Conservation (phyloP, 2,888 invertebrate species). For the Noctua pronuba region DNA sequence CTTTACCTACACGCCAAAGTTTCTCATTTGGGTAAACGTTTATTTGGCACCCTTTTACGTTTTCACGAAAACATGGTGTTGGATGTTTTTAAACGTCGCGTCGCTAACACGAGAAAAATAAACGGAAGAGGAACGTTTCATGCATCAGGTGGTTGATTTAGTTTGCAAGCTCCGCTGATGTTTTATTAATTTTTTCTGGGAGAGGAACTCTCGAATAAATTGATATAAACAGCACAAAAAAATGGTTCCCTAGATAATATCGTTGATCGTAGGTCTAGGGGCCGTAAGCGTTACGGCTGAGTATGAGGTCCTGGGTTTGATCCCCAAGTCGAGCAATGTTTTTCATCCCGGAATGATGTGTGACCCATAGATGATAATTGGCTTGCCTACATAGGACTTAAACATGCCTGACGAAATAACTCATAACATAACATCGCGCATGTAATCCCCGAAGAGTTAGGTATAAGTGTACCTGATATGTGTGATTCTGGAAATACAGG, state of each 20-base stretch:
- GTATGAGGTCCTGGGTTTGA: not conserved
- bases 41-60: slow-evolving; percentile 38
- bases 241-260: not conserved
- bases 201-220: not conserved
- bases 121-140: not conserved
- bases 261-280: not conserved
- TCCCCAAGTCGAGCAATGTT: not conserved
- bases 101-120: slow-evolving; percentile 28
- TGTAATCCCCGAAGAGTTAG: too few species aligned
- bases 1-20: slow-evolving; percentile 49
- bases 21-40: slow-evolving; percentile 53
- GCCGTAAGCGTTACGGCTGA: not conserved
- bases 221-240: not conserved
- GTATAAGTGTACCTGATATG: too few species aligned
- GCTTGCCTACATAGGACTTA: not conserved
- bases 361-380: too few species aligned
- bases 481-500: too few species aligned
- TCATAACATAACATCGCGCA: too few species aligned
- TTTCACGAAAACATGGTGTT: slow-evolving; percentile 37
- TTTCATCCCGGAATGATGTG: too few species aligned
- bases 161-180: not conserved
- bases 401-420: not conserved
- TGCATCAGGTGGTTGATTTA: slow-evolving; percentile 22
- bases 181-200: not conserved
- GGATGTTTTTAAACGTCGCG: slow-evolving; percentile 21